Percentiles rank a stretch among this genome's conserved stretches.
Evolutionary conservation across 2,797 vertebrate genomes (phyloP).

Genomic region (Sebastes baramenuke): DNA sequence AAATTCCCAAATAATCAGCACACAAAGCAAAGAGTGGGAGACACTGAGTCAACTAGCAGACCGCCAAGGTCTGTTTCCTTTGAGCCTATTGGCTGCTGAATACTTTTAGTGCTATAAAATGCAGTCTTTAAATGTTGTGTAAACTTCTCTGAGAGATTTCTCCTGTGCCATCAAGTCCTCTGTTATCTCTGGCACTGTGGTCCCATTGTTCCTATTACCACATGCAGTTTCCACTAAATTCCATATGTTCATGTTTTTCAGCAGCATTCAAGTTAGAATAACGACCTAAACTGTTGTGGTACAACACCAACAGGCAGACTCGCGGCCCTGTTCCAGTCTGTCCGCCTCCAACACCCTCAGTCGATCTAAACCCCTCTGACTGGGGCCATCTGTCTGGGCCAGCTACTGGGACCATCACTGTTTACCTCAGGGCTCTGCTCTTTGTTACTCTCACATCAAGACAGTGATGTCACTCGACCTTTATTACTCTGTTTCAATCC

Average conservation of each 20-base stretch:
- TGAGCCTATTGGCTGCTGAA: not conserved
- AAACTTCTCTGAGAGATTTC: not conserved
- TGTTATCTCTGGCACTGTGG: not conserved
- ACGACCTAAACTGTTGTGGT: not conserved
- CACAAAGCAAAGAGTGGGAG: not conserved
- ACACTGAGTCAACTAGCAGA: not conserved
- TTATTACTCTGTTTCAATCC: slow-evolving; percentile 45
- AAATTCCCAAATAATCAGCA: not conserved
- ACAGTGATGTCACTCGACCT: slow-evolving; percentile 58
- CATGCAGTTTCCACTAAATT: not conserved
- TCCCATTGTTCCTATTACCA: not conserved
- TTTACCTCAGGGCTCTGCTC: slow-evolving; percentile 42
- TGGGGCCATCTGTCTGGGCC: slow-evolving; percentile 50
- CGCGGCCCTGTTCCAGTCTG: not conserved
- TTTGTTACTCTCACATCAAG: slow-evolving; percentile 39
- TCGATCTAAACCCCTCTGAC: slow-evolving; percentile 24
- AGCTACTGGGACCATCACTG: slow-evolving; percentile 11
- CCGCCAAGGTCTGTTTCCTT: not conserved
- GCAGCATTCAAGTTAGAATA: not conserved
- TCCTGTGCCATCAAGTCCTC: not conserved
- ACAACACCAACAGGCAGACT: slow-evolving; percentile 6
- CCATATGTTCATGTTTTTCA: not conserved
- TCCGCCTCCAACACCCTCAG: slow-evolving; percentile 8
- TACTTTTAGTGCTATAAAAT: not conserved
- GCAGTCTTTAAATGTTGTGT: not conserved